Base-by-base conservation (phyloP, 1,140 invertebrate species). In the Lanistes nyassanus region DNA sequence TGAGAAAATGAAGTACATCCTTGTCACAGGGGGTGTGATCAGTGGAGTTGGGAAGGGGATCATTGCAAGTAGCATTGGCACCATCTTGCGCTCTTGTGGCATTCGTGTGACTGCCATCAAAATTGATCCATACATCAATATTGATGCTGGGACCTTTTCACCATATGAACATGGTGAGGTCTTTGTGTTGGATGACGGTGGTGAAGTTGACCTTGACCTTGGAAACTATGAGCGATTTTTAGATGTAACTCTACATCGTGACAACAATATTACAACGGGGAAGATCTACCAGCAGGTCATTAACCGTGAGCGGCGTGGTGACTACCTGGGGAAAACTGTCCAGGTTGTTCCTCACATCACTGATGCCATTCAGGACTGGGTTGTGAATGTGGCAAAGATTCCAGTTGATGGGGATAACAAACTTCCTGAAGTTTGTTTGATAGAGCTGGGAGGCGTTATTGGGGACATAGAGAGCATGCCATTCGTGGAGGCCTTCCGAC, bases 341-440 rank as follows among this genome's bases (percentile, higher is more conserved):
- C 98, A 99, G 94, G 97, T 99, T 85, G 96, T 99, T 23, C 98
- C 98, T n/a, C 98, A 99, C 85, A 95, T 99, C 62, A 99, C 98
- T 9, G 96, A 99, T 91, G 95, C 95, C 36, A 98, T 99, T 81
- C 97, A 99, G 91, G 95, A 99, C 90, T 99, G 98, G 98, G 96
- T 99, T 16, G 94, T 96, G 87, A 92, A 92, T 84, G 96, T 99
- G 11, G 94, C 98, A 1, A 91, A 93, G 69, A 92, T 94, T 31
- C 94, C 97, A n/a, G 97, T 99, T 0, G 90, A 92, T 84, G 89
- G 87, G 16, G 83, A 86, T 60, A 81, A 87, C 39, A 73, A 86
- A 39, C 91, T 92, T 75, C 97, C 97, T n/a, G 92, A 95, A 86
- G 92, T 94, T 81, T 91, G 90, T 82, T 91, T 92, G 69, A 89